These are phyloP conservation scores for Eurystomus gularis DNA, from an alignment of 2,113 vertebrate genomes.

Conservation along the genomic window DNA sequence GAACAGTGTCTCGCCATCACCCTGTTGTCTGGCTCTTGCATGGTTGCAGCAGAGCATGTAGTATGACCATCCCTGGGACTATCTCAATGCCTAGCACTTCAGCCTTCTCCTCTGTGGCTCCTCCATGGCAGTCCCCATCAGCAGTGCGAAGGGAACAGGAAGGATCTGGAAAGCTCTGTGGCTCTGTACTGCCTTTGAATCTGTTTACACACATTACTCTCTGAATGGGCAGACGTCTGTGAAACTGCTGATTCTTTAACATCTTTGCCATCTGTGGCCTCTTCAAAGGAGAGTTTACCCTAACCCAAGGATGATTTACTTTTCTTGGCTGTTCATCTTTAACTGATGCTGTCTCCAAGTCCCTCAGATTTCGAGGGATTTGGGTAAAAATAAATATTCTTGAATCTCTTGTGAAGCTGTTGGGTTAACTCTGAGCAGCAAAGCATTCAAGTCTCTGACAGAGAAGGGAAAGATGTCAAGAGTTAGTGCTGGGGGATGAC, in stretches of 20 bases:
- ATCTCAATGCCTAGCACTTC: not conserved
- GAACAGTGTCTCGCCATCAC: not conserved
- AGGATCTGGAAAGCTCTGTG: not conserved
- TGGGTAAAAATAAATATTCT: not conserved
- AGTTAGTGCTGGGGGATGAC: not conserved
- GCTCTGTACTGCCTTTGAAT: not conserved
- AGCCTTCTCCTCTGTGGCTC: not conserved
- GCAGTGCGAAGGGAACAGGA: not conserved
- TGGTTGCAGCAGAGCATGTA: not conserved
- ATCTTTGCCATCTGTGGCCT: slow-evolving; percentile 14
- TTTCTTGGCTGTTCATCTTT: slow-evolving; percentile 21
- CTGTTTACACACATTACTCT: not conserved
- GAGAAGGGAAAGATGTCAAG: not conserved
- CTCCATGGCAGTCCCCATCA: not conserved
- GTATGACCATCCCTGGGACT: not conserved
- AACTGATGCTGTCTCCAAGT: slow-evolving; percentile 18
- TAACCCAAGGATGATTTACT: slow-evolving; percentile 34
- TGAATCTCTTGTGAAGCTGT: not conserved
- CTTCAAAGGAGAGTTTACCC: slow-evolving; percentile 2
- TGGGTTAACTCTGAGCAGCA: not conserved
- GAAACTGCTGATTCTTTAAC: slow-evolving; percentile 41
- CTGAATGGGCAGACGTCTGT: slow-evolving; percentile 25
- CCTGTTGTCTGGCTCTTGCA: not conserved
- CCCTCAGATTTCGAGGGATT: slow-evolving; percentile 1
- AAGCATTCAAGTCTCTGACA: not conserved